Percentiles rank a stretch among this genome's conserved stretches.
These are phyloP conservation scores for Poicephalus gulielmi DNA, from an alignment of 2,113 vertebrate species.

Conservation along the genomic window DNA sequence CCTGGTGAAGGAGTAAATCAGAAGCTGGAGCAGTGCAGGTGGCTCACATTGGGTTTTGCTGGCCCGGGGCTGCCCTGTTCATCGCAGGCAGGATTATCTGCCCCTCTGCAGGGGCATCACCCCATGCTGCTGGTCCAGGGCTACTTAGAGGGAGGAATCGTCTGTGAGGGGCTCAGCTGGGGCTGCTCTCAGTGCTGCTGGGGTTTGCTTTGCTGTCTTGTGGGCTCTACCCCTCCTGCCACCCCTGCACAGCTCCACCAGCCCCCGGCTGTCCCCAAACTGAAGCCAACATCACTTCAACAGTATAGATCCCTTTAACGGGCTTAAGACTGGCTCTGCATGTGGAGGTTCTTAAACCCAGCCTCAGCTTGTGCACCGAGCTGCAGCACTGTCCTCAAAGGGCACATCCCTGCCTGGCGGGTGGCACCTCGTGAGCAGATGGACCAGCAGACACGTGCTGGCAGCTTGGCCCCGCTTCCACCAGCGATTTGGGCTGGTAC, in stretches of 20 bases:
- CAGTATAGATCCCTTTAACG: not conserved
- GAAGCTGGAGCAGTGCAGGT: not conserved
- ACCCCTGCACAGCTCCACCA: not conserved
- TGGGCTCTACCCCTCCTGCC: not conserved
- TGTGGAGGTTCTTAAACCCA: not conserved
- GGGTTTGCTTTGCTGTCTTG: not conserved
- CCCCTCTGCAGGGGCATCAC: not conserved
- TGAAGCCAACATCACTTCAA: not conserved
- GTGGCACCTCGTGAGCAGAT: not conserved
- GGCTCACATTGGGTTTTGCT: not conserved
- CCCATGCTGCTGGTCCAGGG: not conserved
- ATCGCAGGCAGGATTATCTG: not conserved
- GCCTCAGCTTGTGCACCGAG: not conserved
- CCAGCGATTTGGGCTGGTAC: accelerated
- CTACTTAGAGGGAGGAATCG: not conserved
- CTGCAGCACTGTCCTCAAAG: accelerated
- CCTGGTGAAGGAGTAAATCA: not conserved
- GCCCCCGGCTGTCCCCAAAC: not conserved
- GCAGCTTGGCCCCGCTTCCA: not conserved
- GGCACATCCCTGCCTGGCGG: accelerated
- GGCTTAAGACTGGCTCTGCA: not conserved
- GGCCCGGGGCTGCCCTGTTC: not conserved
- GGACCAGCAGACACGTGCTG: not conserved
- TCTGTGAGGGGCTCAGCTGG: not conserved
- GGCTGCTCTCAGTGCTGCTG: not conserved